Evolutionary conservation across 2,888 invertebrate genomes (phyloP).

Genomic region (Xylocampa areola): DNA sequence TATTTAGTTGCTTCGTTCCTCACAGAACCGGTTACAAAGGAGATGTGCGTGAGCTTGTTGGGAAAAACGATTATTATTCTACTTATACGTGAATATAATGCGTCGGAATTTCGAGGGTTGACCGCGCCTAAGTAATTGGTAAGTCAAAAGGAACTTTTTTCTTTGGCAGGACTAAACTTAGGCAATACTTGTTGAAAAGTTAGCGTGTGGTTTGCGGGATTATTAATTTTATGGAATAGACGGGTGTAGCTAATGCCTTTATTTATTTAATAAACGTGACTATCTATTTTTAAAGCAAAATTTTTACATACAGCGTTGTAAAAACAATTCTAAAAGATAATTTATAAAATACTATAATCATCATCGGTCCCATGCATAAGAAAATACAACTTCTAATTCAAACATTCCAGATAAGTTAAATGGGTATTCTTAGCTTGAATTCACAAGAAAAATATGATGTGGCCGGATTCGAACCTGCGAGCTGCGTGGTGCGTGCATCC

Average conservation of each 20-base stretch:
- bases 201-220: conserved; percentile 33
- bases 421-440: conserved; percentile 37
- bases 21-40: conserved; percentile 72
- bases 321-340: too few relatives aligned
- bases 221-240: conserved; percentile 39
- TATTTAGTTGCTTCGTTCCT: conserved; percentile 17
- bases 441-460: conserved; percentile 37
- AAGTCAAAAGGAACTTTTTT: conserved; percentile 57
- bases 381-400: conserved; percentile 31
- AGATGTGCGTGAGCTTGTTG: conserved; percentile 79
- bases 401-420: conserved; percentile 29
- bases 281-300: background rate
- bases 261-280: conserved; percentile 34
- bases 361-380: conserved; percentile 12
- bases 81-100: conserved; percentile 63
- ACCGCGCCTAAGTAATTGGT: conserved; percentile 66
- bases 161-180: conserved; percentile 50
- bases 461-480: conserved; percentile 29
- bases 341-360: too few relatives aligned
- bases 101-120: conserved; percentile 73
- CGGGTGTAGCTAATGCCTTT: conserved; percentile 13
- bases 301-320: conserved; percentile 22
- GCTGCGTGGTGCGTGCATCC: conserved; percentile 31
- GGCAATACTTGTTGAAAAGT: conserved; percentile 30
- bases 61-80: conserved; percentile 81